Conservation (phyloP, 2,113 vertebrate genomes). For the Ibidorhyncha struthersii region DNA sequence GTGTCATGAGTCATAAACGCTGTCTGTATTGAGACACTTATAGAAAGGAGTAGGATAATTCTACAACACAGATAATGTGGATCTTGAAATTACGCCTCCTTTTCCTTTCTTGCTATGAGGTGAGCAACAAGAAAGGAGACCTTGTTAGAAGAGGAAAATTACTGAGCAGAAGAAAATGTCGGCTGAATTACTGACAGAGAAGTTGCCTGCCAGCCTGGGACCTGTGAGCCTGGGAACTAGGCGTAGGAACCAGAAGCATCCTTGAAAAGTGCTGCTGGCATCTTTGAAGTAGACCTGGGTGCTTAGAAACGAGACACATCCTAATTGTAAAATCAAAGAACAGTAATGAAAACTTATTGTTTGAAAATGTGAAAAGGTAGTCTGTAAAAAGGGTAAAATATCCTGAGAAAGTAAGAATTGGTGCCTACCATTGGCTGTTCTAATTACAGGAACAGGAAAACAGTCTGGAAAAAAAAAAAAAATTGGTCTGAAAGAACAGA, state of each 20-base stretch:
- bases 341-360: fast-evolving
- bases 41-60: not conserved
- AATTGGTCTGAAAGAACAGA: not conserved
- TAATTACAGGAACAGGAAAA: not conserved
- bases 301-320: not conserved
- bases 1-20: not conserved
- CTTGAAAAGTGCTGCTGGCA: not conserved
- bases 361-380: not conserved
- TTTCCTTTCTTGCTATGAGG: not conserved
- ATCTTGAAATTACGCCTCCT: not conserved
- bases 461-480: not conserved
- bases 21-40: not conserved
- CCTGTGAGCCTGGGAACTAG: not conserved
- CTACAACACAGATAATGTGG: not conserved
- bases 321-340: not conserved
- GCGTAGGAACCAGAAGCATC: not conserved
- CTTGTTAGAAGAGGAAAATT: not conserved
- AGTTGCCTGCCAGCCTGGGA: not conserved
- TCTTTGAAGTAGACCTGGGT: not conserved
- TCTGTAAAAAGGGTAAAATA: not conserved
- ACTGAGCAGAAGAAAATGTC: not conserved
- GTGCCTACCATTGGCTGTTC: not conserved
- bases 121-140: not conserved
- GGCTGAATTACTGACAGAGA: not conserved
- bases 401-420: not conserved